phyloP scores from a whole-genome alignment of 2,797 vertebrate genomes.

The Mus spretus region DNA sequence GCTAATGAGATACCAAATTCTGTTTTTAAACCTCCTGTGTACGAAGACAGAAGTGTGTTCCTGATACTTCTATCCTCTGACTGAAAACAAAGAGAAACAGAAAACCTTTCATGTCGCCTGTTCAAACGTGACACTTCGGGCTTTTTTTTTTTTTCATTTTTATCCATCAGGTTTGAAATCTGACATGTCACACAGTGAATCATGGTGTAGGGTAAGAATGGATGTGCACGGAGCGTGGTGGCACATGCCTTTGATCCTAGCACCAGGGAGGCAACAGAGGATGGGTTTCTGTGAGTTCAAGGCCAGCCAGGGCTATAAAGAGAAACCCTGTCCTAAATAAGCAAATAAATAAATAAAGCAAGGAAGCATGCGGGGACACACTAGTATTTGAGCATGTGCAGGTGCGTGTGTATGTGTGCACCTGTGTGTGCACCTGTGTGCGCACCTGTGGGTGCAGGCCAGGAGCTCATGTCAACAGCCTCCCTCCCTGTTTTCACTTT shows the following conservation, averaged over 20 bases:
- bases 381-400: no score
- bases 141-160: slow-evolving; percentile 86
- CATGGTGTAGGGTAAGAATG: slow-evolving; percentile 92
- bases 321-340: not conserved
- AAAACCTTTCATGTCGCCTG: slow-evolving; percentile 18
- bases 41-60: not conserved
- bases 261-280: not conserved
- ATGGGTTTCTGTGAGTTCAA: no score
- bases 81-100: not conserved
- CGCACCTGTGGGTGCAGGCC: not conserved
- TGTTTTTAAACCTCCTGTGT: not conserved
- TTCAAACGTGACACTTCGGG: slow-evolving; percentile 89
- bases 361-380: not conserved
- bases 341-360: not conserved
- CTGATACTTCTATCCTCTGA: not conserved
- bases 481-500: not conserved
- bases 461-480: not conserved
- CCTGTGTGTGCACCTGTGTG: no score
- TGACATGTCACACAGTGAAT: slow-evolving; percentile 88
- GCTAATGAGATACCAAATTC: not conserved
- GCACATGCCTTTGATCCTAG: not conserved
- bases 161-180: slow-evolving; percentile 89
- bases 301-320: not conserved
- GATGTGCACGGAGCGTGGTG: slow-evolving; percentile 74
- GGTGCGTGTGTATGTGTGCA: not conserved